Evolutionary conservation across 2,113 vertebrate species (phyloP).

Genomic region (Herpetotheres cachinnans): DNA sequence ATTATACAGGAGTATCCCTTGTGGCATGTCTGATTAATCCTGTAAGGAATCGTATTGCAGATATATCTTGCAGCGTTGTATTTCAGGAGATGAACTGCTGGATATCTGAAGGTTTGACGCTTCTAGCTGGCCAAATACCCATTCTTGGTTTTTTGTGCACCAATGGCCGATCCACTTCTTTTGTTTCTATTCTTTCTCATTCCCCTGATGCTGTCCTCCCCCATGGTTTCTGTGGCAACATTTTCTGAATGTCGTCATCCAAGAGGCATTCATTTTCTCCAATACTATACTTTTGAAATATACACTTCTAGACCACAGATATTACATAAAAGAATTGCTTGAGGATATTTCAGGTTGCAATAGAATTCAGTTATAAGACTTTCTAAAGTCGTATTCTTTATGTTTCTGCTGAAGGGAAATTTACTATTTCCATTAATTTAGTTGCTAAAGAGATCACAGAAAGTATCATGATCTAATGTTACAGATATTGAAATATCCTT

Average conservation of each 20-base stretch:
- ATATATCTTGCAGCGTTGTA: neutral
- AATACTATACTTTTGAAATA: slow-evolving; percentile 5
- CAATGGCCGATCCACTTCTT: slow-evolving; percentile 16
- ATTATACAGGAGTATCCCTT: neutral
- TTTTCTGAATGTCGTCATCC: slow-evolving; percentile 21
- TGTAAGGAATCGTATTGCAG: neutral
- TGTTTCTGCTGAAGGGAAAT: neutral
- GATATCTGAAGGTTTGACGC: neutral
- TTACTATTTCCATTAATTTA: neutral
- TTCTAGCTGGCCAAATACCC: neutral
- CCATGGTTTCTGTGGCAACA: slow-evolving; percentile 63
- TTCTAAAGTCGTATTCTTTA: neutral
- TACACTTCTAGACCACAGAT: neutral
- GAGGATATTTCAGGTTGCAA: neutral
- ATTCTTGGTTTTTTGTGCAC: neutral
- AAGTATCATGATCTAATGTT: neutral
- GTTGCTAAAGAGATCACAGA: neutral
- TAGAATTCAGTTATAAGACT: neutral
- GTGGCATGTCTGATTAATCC: neutral
- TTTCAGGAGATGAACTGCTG: neutral
- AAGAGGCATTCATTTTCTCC: slow-evolving; percentile 18
- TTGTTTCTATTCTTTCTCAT: slow-evolving; percentile 48
- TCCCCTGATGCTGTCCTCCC: slow-evolving; percentile 45
- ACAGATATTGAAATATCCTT: neutral
- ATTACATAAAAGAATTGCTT: neutral